phyloP scores from a whole-genome alignment of 2,888 invertebrate species.

The Tachina fera region DNA sequence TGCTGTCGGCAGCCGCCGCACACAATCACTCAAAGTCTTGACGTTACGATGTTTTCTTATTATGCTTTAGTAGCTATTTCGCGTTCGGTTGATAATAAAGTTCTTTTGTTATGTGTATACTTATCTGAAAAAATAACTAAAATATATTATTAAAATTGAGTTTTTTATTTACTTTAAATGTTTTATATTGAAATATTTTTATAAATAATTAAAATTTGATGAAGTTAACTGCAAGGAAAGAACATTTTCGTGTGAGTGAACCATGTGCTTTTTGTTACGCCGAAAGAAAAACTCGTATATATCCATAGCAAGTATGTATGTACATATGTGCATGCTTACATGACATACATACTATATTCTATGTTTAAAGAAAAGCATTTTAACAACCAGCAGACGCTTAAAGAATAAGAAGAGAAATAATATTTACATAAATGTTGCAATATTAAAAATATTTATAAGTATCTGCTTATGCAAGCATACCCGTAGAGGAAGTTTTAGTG shows the following conservation, averaged over 20 bases:
- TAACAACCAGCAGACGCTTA: no score
- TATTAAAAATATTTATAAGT: no score
- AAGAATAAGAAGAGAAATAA: no score
- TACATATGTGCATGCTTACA: neutral
- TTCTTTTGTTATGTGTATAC: neutral
- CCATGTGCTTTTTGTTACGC: conserved; percentile 25
- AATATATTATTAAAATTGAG: neutral
- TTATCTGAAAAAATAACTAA: neutral
- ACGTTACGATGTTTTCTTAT: conserved; percentile 22
- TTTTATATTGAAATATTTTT: neutral
- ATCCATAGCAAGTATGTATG: no score
- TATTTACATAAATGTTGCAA: no score
- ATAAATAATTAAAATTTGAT: neutral
- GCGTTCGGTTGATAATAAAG: conserved; percentile 41
- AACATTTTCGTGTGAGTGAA: neutral
- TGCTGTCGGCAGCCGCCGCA: conserved; percentile 28
- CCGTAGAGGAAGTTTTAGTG: no score
- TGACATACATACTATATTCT: neutral
- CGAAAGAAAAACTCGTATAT: no score
- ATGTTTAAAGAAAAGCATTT: no score
- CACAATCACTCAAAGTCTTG: conserved; percentile 33
- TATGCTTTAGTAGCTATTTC: conserved; percentile 63
- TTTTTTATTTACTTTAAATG: neutral
- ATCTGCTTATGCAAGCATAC: no score
- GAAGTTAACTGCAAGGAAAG: neutral